phyloP scores from a whole-genome alignment of 2,797 vertebrate genomes.

The Anguilla obscura region DNA sequence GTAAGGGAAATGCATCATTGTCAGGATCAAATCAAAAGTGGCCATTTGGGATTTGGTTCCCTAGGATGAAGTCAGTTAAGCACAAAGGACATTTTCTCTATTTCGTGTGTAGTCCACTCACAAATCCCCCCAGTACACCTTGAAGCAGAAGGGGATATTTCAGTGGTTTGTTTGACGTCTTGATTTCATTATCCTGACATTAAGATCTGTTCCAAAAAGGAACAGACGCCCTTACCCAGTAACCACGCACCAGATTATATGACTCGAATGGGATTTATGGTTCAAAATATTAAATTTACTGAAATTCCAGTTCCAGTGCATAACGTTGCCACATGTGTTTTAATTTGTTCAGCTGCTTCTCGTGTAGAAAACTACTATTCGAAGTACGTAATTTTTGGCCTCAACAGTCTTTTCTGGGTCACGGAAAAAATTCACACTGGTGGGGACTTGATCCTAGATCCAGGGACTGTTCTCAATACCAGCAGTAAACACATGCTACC shows the following conservation, averaged over 20 bases:
- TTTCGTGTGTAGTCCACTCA: not conserved
- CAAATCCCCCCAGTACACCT: not conserved
- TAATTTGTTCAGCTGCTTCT: slow-evolving; percentile 7
- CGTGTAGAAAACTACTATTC: not conserved
- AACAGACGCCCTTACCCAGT: not conserved
- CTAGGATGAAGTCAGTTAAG: not conserved
- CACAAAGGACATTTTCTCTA: not conserved
- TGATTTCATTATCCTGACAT: not conserved
- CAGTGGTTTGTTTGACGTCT: not conserved
- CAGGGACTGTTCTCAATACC: not conserved
- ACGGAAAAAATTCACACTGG: not conserved
- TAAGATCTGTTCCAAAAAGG: not conserved
- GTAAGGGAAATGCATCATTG: not conserved
- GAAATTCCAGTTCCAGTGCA: not conserved
- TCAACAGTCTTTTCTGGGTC: not conserved
- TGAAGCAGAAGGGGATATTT: not conserved
- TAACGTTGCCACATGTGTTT: not conserved
- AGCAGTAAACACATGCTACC: not conserved
- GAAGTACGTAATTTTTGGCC: not conserved
- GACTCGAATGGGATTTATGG: not conserved
- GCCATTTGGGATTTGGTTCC: not conserved
- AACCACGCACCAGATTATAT: not conserved
- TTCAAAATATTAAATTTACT: not conserved
- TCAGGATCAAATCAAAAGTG: not conserved
- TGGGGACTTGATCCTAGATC: not conserved